A percentile compares a stretch with the other conserved stretches of the same genome.
Evolutionary conservation across 2,797 vertebrate species (phyloP).

Genomic region (Gallinago nigripennis): DNA sequence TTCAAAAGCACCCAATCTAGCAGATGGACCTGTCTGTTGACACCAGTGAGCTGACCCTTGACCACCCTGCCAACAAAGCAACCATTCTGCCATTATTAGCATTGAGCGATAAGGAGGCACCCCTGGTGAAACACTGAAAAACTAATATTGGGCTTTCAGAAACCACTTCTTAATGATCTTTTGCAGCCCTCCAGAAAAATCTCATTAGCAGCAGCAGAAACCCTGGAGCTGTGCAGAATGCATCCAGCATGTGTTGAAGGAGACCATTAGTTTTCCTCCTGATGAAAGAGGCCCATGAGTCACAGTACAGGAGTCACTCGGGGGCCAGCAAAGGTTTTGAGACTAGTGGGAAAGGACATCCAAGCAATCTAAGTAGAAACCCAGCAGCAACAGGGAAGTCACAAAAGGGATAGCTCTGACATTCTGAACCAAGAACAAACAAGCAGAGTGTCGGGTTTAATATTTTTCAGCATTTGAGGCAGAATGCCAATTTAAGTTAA

Average conservation of each 20-base stretch:
- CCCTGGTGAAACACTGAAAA: conserved; percentile 56
- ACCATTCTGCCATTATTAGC: conserved; percentile 28
- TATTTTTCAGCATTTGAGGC: conserved; percentile 19
- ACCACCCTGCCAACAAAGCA: not conserved
- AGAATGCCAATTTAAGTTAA: conserved; percentile 28
- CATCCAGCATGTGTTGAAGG: not conserved
- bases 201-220: conserved; percentile 66
- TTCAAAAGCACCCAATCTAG: not conserved
- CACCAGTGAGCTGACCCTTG: not conserved
- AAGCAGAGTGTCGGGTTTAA: conserved; percentile 1
- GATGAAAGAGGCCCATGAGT: conserved; percentile 43
- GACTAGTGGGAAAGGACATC: conserved; percentile 19
- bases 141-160: conserved; percentile 69
- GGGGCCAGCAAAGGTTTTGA: conserved; percentile 20
- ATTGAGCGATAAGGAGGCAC: conserved; percentile 14
- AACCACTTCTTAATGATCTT: conserved; percentile 66
- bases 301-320: conserved; percentile 26
- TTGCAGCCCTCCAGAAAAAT: conserved; percentile 58
- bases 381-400: conserved; percentile 3
- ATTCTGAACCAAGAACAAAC: conserved; percentile 25
- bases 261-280: conserved; percentile 45
- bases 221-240: conserved; percentile 24
- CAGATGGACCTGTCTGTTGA: not conserved
- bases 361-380: conserved; percentile 18
- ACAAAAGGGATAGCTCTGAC: not conserved